Percentiles rank a stretch among this genome's conserved stretches.
These are phyloP conservation scores for Patiria miniata DNA, from an alignment of 35 echinoderm and acorn worm species.

Conservation along the genomic window DNA sequence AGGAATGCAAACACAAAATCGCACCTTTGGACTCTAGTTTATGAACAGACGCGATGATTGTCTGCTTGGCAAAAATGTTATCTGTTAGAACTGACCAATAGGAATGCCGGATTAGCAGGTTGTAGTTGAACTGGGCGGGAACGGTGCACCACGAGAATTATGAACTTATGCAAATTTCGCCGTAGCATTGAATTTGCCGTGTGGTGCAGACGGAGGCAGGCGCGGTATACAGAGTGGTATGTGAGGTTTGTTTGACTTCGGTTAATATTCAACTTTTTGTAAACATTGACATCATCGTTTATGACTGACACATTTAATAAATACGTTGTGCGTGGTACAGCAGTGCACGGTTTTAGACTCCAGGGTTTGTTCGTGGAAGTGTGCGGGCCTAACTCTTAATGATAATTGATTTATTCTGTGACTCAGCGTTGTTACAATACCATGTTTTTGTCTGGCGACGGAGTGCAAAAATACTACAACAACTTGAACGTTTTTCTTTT, in stretches of 20 bases:
- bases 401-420: no score
- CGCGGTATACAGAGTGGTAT: slow-evolving; percentile 3
- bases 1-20: slow-evolving; percentile 17
- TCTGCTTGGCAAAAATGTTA: neutral
- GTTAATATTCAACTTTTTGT: slow-evolving; percentile 14
- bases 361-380: no score
- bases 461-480: no score
- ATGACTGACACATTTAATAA: no score
- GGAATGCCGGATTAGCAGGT: neutral
- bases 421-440: no score
- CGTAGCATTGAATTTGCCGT: no score
- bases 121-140: slow-evolving; percentile 11
- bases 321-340: no score
- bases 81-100: neutral
- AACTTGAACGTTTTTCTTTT: no score
- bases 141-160: neutral
- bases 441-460: no score
- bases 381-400: no score
- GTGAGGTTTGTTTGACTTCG: neutral
- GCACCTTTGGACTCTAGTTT: slow-evolving; percentile 36
- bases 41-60: slow-evolving; percentile 16
- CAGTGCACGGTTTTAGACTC: no score
- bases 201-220: neutral
- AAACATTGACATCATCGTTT: slow-evolving; percentile 3
- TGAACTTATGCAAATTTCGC: neutral